A percentile compares a stretch with the other conserved stretches of the same genome.
Evolutionary conservation across 2,113 vertebrate genomes (phyloP).

Genomic region (Cnemophilus loriae): DNA sequence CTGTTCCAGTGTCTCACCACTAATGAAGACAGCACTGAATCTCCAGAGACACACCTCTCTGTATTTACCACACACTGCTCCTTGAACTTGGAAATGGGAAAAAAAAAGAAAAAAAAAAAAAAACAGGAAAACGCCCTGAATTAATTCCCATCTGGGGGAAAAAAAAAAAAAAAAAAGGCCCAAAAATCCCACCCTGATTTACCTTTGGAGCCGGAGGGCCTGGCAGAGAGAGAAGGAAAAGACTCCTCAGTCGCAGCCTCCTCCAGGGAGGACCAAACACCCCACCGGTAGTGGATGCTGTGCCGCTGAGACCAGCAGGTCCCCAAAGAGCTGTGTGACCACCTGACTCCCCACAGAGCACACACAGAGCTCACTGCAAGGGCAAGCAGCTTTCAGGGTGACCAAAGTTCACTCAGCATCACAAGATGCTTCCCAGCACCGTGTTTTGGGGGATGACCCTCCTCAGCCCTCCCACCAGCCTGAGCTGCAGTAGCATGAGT

Average conservation of each 20-base stretch:
- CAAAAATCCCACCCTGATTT: background rate
- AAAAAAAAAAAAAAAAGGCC: background rate
- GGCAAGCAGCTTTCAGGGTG: background rate
- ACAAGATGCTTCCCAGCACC: background rate
- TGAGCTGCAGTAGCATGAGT: rapidly evolving
- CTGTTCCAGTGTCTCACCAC: background rate
- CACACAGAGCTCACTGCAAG: background rate
- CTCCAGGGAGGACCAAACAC: background rate
- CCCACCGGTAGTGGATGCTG: background rate
- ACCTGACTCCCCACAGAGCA: background rate
- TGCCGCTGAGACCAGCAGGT: background rate
- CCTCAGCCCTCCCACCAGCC: background rate
- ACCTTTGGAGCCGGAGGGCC: rapidly evolving
- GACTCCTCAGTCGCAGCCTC: background rate
- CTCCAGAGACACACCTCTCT: background rate
- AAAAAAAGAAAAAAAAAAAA: too few relatives aligned
- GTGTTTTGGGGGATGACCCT: background rate
- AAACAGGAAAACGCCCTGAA: too few relatives aligned
- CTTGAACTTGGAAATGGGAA: background rate
- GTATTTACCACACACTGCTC: background rate
- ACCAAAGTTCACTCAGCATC: background rate
- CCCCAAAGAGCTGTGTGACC: background rate
- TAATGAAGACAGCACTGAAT: rapidly evolving
- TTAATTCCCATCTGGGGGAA: background rate
- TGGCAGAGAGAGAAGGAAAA: background rate